Evolutionary conservation across 2,113 vertebrate species (phyloP).

Genomic region (Macrotus californicus): DNA sequence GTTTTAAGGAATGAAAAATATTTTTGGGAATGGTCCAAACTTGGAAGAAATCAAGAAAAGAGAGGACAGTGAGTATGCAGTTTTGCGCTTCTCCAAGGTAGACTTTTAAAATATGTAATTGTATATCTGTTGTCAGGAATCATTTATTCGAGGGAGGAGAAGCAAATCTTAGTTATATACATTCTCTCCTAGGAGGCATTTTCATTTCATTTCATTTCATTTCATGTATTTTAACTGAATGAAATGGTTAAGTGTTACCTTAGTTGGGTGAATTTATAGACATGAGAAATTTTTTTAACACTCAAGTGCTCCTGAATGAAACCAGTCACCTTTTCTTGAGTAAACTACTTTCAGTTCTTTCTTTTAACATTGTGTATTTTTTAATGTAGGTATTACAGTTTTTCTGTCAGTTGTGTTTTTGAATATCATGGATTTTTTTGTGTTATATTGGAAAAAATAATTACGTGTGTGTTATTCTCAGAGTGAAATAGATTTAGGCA

Average conservation of each 20-base stretch:
- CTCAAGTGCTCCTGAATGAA: background rate
- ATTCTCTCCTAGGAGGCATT: background rate
- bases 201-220: background rate
- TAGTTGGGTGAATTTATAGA: background rate
- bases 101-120: background rate
- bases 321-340: background rate
- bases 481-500: background rate
- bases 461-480: background rate
- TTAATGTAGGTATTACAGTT: background rate
- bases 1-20: slow-evolving; percentile 8
- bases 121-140: background rate
- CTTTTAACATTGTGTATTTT: background rate
- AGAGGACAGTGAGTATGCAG: background rate
- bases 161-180: background rate
- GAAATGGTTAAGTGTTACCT: background rate
- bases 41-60: background rate
- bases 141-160: background rate
- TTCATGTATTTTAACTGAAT: slow-evolving; percentile 1
- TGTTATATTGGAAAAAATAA: background rate
- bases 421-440: background rate
- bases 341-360: background rate
- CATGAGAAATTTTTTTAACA: background rate
- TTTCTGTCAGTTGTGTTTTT: background rate
- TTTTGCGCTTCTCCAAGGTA: background rate
- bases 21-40: background rate